A percentile compares a stretch with the other conserved stretches of the same genome.
phyloP scores from a whole-genome alignment of 2,888 invertebrate species.

The Buathra laborator region DNA sequence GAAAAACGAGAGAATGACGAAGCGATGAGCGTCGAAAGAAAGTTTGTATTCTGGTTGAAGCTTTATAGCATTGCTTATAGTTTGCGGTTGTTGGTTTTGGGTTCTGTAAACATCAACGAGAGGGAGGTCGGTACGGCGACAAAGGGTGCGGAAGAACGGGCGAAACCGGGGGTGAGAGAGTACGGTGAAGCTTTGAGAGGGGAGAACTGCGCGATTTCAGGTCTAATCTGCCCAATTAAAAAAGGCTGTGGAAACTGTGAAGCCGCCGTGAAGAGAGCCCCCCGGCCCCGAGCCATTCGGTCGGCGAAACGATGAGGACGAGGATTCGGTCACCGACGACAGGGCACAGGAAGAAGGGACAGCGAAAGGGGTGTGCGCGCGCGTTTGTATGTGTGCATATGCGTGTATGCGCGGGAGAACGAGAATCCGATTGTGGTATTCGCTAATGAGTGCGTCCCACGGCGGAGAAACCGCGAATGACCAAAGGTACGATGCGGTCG shows the following conservation, averaged over 20 bases:
- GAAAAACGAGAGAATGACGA: constrained; percentile 32
- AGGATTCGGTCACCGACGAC: constrained; percentile 64
- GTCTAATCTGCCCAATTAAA: constrained; percentile 84
- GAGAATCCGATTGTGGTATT: constrained; percentile 83
- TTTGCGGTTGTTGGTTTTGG: constrained; percentile 42
- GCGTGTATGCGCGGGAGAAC: constrained; percentile 58
- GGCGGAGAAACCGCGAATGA: constrained; percentile 63
- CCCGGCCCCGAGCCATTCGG: constrained; percentile 36
- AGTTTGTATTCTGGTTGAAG: constrained; percentile 19
- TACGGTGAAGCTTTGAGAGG: constrained; percentile 33
- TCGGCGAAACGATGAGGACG: constrained; percentile 62
- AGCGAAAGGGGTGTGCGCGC: constrained; percentile 22
- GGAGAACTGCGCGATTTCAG: constrained; percentile 78
- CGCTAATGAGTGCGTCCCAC: constrained; percentile 82
- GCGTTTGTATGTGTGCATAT: constrained; percentile 20
- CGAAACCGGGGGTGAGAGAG: constrained; percentile 6
- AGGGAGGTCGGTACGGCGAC: background rate
- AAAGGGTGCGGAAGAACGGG: constrained; percentile 34
- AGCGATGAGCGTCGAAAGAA: constrained; percentile 29
- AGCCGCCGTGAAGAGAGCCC: constrained; percentile 37
- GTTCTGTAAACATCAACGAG: constrained; percentile 42
- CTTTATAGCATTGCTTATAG: constrained; percentile 20
- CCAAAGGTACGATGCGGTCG: constrained; percentile 55
- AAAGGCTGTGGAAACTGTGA: constrained; percentile 72
- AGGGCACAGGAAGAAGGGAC: constrained; percentile 42